Conservation (phyloP, 1,140 invertebrate species). For the Papilio machaon region DNA sequence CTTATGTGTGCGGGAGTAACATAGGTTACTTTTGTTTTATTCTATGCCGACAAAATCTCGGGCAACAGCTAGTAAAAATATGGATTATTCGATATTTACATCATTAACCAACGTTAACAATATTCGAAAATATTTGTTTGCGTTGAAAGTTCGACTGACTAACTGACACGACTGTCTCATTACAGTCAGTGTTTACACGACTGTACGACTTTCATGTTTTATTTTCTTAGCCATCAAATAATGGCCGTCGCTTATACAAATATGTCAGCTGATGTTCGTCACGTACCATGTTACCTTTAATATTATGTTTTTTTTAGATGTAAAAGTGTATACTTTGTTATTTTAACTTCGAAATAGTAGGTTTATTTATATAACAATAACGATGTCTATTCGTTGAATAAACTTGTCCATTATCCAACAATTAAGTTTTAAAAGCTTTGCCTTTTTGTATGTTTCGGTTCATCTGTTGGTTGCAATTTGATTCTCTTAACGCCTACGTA, state of each 20-base stretch:
- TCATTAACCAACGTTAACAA: neutral
- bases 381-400: no score
- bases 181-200: neutral
- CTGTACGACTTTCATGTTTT: neutral
- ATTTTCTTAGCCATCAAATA: neutral
- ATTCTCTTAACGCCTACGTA: neutral
- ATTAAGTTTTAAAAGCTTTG: no score
- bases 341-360: neutral
- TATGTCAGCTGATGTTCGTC: neutral
- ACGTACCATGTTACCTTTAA: neutral
- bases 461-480: neutral
- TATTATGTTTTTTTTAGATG: neutral
- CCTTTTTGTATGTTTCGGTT: no score
- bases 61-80: no score
- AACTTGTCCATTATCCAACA: no score
- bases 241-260: slow-evolving; percentile 6
- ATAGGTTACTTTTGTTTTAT: no score
- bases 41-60: no score
- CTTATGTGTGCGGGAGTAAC: no score
- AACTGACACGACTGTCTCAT: no score
- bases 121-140: neutral
- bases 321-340: neutral
- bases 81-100: neutral
- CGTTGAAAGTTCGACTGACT: neutral
- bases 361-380: neutral